Percentiles rank a stretch among this genome's conserved stretches.
These are phyloP conservation scores for Crematogaster levior DNA, from an alignment of 2,888 invertebrate species.

Conservation along the genomic window DNA sequence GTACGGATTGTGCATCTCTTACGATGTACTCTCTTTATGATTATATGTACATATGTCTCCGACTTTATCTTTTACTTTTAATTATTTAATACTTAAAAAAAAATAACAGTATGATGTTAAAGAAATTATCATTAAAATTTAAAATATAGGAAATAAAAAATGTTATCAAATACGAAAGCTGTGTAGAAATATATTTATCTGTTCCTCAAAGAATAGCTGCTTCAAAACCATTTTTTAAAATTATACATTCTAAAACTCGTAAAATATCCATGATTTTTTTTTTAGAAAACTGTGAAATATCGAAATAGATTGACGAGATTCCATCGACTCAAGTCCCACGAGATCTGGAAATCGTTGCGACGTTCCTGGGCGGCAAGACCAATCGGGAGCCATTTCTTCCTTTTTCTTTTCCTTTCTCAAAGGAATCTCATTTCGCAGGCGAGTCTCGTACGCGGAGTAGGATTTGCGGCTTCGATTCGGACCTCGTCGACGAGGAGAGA, in stretches of 20 bases:
- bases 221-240: neutral
- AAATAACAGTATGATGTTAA: neutral
- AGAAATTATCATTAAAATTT: neutral
- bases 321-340: slow-evolving; percentile 16
- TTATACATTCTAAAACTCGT: neutral
- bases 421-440: slow-evolving; percentile 83
- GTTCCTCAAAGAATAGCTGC: neutral
- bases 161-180: neutral
- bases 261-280: neutral
- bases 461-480: slow-evolving; percentile 77
- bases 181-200: neutral
- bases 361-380: neutral
- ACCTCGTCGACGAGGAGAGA: slow-evolving; percentile 60
- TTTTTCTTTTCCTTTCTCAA: slow-evolving; percentile 35
- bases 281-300: neutral
- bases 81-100: neutral
- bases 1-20: neutral
- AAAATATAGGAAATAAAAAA: neutral
- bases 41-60: too few species aligned
- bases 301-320: slow-evolving; percentile 8
- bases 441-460: slow-evolving; percentile 79
- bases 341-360: slow-evolving; percentile 4
- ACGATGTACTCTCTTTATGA: neutral
- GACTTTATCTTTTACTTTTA: neutral
- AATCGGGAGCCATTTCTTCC: slow-evolving; percentile 37